Evolutionary conservation across 1,140 invertebrate species (phyloP), one percentile per base, ranked within the genome.

Genomic region (Pseudoatta argentina): DNA sequence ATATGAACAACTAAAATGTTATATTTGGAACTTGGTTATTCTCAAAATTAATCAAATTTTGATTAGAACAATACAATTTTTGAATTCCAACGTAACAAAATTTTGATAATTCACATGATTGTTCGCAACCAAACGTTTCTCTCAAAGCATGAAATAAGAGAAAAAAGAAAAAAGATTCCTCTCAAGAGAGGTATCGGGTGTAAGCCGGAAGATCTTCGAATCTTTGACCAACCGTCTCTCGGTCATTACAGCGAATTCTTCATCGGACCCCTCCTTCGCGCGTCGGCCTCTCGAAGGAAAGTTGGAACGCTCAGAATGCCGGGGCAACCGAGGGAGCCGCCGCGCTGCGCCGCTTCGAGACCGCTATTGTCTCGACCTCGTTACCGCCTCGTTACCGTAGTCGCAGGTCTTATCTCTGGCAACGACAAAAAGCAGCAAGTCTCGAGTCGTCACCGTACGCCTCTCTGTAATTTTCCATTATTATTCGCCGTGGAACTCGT

Each of bases 311-410:
- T 44, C 55, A 48, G 51, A 63, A 79, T 67, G 44, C 16, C 55
- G 8, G 21, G 27, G 16, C 16, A 61, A 27, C 34, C 64, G 34
- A 2, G 14, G 21, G 48, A 51, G n/a, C 34, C 6, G 7, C 7
- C 21, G 67, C 51, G 16, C 27, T 0, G 24, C 24, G 1, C 24
- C 24, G 66, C 39, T 24, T 24, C 66, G 66, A 21, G 27, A 69
- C 64, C 75, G 48, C 85, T 78, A 86, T 86, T 86, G 85, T 86
- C 53, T 81, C 85, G 85, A 67, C 53, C 85, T 86, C 85, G 53
- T 86, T 86, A 86, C 24, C 30, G 73, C 53, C 85, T 86, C 85
- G 53, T 86, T 86, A 86, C 24, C 30, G 73, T 63, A 14, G 69
- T 61, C 69, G 77, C 67, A n/a, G 63, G 30, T 14, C 67, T 83